Percentiles rank a stretch among this genome's conserved stretches.
Evolutionary conservation across 2,888 invertebrate species (phyloP).

Genomic region (Hypercompe scribonia): DNA sequence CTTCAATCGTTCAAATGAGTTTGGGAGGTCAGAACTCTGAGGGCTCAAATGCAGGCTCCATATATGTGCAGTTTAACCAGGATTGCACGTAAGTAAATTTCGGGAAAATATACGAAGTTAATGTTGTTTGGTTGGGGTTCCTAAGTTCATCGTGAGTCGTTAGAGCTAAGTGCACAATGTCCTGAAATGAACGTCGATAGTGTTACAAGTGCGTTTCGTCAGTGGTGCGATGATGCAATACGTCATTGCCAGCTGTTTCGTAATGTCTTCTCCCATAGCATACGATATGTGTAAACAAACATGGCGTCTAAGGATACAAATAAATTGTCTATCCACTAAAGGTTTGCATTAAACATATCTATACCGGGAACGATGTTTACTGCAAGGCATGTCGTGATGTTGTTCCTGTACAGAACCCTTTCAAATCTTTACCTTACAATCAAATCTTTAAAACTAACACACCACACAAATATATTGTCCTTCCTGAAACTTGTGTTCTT

Average conservation of each 20-base stretch:
- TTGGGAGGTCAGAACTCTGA: slow-evolving; percentile 90
- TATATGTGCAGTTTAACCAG: slow-evolving; percentile 99
- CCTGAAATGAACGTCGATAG: slow-evolving; percentile 58
- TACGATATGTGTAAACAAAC: slow-evolving; percentile 63
- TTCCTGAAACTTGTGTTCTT: background rate
- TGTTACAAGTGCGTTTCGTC: slow-evolving; percentile 53
- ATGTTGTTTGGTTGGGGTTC: background rate
- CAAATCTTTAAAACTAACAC: background rate
- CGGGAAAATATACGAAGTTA: slow-evolving; percentile 7
- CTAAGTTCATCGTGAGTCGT: background rate
- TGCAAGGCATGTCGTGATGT: background rate
- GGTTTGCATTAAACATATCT: background rate
- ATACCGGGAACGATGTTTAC: background rate
- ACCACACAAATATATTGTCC: background rate
- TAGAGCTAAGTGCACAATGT: slow-evolving; percentile 59
- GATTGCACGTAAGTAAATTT: slow-evolving; percentile 96
- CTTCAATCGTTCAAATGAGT: slow-evolving; percentile 92
- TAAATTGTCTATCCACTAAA: slow-evolving; percentile 9
- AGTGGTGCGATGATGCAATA: slow-evolving; percentile 77
- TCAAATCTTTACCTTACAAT: background rate
- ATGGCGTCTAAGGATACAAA: slow-evolving; percentile 57
- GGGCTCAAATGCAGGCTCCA: slow-evolving; percentile 93
- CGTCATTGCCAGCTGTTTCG: slow-evolving; percentile 78
- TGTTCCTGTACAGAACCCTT: background rate
- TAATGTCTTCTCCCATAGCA: slow-evolving; percentile 57